Base-by-base conservation (phyloP, 2,888 invertebrate genomes). In the Eristalis pertinax region DNA sequence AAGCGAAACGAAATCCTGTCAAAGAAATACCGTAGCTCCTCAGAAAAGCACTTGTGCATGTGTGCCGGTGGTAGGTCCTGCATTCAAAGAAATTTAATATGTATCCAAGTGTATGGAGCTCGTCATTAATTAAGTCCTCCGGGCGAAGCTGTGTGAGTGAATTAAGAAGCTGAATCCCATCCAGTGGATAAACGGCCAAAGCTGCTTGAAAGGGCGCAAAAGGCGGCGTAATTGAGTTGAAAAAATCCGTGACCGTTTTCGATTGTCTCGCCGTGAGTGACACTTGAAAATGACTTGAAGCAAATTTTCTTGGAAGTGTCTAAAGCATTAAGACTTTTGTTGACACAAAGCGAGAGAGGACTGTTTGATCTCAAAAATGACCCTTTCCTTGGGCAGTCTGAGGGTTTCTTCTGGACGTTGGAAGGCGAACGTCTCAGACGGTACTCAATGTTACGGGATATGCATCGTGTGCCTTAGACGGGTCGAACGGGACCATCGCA, bases 81-180 rank as follows among this genome's bases (percentile, higher is more conserved):
- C 29, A 43, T 43, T 62, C 10, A 7, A 2, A 19, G 1, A 41
- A 41, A 26, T n/a, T 41, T 19, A 43, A 22, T 41, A 41, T 19
- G 43, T 50, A 64, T 64, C 50, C 63, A 22, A 1, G 38, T 32
- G 38, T 32, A 32, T 32, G 15, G 50, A 22, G 56, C n/a, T 26
- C 22, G 26, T 75, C 58, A 60, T 67, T 67, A 67, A 58, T 50
- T n/a, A 64, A 56, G 50, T 75, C 35, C 41, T 75, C 29, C 58
- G 41, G 58, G 75, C 58, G 41, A 67, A n/a, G n/a, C 67, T 64
- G 73, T 67, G 56, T 38, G 38, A 38, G 58, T 58, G 38, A 67
- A 67, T 58, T 60, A 67, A 13, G 38, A 13, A 56, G 67, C 58
- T 60, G 38, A 50, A 73, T n/a, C 43, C 38, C 22, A 50, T 50